Percentiles rank a stretch among this genome's conserved stretches.
Evolutionary conservation across 1,140 invertebrate genomes (phyloP).

Genomic region (Asbolus verrucosus): DNA sequence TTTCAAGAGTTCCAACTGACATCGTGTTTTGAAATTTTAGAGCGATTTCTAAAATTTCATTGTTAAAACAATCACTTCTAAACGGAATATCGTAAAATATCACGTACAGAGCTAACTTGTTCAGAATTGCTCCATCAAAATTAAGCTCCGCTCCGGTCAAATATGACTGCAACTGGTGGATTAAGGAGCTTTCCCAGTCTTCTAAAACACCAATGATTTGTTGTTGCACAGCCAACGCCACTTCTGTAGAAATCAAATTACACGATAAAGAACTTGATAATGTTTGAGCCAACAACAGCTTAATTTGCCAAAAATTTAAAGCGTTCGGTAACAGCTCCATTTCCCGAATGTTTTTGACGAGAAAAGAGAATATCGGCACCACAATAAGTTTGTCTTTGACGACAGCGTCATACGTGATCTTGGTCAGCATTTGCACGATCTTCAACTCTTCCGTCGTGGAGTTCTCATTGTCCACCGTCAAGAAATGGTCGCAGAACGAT

Average conservation of each 20-base stretch:
- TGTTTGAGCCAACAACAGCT: slow-evolving; percentile 70
- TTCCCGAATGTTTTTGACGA: slow-evolving; percentile 69
- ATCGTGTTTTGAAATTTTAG: slow-evolving; percentile 23
- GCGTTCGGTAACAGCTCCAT: slow-evolving; percentile 66
- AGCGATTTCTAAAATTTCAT: slow-evolving; percentile 40
- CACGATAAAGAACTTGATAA: slow-evolving; percentile 57
- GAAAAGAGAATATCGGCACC: slow-evolving; percentile 78
- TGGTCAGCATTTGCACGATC: slow-evolving; percentile 77
- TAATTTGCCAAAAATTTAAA: slow-evolving; percentile 76
- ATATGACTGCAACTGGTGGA: slow-evolving; percentile 67
- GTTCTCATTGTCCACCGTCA: slow-evolving; percentile 63
- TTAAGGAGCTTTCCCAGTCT: slow-evolving; percentile 69
- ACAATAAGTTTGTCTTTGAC: slow-evolving; percentile 87
- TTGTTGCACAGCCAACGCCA: slow-evolving; percentile 71
- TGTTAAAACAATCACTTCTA: slow-evolving; percentile 1
- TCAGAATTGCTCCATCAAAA: slow-evolving; percentile 60
- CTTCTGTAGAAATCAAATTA: slow-evolving; percentile 66
- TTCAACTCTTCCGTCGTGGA: slow-evolving; percentile 65
- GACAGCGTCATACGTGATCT: slow-evolving; percentile 87
- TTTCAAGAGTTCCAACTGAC: slow-evolving; percentile 41
- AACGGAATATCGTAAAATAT: slow-evolving; percentile 72
- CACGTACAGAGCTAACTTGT: slow-evolving; percentile 70
- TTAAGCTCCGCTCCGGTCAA: slow-evolving; percentile 61
- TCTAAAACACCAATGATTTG: slow-evolving; percentile 69
- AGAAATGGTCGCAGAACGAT: slow-evolving; percentile 76